A percentile compares a stretch with the other conserved stretches of the same genome.
These are phyloP conservation scores for Nymphalis c-album DNA, from an alignment of 2,888 invertebrate species.

Conservation along the genomic window DNA sequence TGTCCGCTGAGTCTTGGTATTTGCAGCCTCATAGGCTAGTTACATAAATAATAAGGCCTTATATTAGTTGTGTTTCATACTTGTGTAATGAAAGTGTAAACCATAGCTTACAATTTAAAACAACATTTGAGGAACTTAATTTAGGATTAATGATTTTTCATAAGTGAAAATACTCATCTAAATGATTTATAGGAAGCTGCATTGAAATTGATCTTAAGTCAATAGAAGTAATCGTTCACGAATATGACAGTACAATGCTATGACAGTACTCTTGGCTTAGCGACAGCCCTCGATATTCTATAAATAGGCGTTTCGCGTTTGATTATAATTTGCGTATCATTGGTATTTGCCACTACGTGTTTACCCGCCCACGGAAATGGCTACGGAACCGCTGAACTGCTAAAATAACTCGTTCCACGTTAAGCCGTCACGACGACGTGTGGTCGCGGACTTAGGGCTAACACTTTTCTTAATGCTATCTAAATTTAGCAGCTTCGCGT, in stretches of 20 bases:
- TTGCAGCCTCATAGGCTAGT: too few relatives aligned
- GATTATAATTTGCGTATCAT: conserved; percentile 18
- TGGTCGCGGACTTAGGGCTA: conserved; percentile 5
- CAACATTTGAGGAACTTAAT: too few relatives aligned
- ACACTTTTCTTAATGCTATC: not conserved
- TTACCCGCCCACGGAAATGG: conserved; percentile 31
- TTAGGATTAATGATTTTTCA: too few relatives aligned
- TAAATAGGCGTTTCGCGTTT: conserved; percentile 10
- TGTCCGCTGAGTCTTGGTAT: too few relatives aligned
- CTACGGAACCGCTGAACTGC: conserved; percentile 27
- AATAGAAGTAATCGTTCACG: not conserved
- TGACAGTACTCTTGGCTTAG: not conserved
- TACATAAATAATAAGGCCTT: too few relatives aligned
- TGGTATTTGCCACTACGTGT: conserved; percentile 15
- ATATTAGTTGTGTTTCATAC: too few relatives aligned
- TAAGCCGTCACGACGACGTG: conserved; percentile 28
- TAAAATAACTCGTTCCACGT: conserved; percentile 27
- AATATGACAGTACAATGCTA: not conserved
- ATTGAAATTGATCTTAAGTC: too few relatives aligned
- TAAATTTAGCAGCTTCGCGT: not conserved
- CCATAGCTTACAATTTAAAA: too few relatives aligned
- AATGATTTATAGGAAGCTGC: too few relatives aligned
- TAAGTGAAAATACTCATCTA: too few relatives aligned
- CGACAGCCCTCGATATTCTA: conserved; percentile 15
- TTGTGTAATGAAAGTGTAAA: too few relatives aligned